phyloP scores from a whole-genome alignment of 35 echinoderm and acorn worm species.

The Lytechinus variegatus region DNA sequence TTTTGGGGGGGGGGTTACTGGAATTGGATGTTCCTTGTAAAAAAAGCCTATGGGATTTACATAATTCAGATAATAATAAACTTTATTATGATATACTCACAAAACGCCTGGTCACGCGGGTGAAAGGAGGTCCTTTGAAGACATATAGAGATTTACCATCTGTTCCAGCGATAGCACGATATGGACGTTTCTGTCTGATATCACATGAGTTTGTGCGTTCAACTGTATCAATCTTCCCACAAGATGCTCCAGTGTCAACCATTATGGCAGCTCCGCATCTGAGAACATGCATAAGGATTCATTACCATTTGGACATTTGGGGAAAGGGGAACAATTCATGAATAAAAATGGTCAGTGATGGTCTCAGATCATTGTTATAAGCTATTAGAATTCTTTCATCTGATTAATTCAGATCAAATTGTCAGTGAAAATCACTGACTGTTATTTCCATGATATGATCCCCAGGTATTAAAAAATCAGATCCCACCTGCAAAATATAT shows the following conservation, averaged over 20 bases:
- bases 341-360: background rate
- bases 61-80: too few species aligned
- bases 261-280: slow-evolving; percentile 79
- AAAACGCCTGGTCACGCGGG: background rate
- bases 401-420: too few species aligned
- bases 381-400: background rate
- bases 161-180: slow-evolving; percentile 57
- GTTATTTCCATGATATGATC: too few species aligned
- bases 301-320: too few species aligned
- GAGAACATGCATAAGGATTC: background rate
- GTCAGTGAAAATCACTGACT: too few species aligned
- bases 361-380: background rate
- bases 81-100: slow-evolving; percentile 49
- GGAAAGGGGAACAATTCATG: background rate
- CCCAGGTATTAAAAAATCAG: too few species aligned
- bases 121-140: slow-evolving; percentile 91
- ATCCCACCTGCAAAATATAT: too few species aligned
- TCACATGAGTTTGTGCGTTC: slow-evolving; percentile 61
- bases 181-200: slow-evolving; percentile 75
- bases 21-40: too few species aligned
- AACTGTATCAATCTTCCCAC: slow-evolving; percentile 56
- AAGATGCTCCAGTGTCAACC: slow-evolving; percentile 72
- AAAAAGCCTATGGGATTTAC: too few species aligned
- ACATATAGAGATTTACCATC: slow-evolving; percentile 53
- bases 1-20: too few species aligned